These are phyloP conservation scores for Parelbella ahira DNA, from an alignment of 2,888 invertebrate species.

Conservation along the genomic window DNA sequence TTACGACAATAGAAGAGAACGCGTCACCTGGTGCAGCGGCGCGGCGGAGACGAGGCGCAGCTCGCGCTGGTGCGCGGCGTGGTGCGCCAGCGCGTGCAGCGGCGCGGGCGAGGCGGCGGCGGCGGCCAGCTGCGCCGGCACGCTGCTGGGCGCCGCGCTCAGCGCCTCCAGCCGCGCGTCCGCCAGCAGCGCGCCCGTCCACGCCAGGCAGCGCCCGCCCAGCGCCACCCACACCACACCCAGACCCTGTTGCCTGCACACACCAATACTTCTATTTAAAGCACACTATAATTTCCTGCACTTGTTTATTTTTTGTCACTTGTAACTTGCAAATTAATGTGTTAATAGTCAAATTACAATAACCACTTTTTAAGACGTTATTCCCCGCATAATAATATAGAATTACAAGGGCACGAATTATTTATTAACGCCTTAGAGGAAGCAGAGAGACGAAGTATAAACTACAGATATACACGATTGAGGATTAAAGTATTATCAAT, in stretches of 20 bases:
- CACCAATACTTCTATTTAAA: background rate
- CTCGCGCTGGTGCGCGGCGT: constrained; percentile 85
- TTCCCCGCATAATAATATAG: no score
- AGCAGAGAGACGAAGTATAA: no score
- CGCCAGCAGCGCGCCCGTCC: constrained; percentile 86
- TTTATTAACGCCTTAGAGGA: no score
- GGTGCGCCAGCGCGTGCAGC: constrained; percentile 82
- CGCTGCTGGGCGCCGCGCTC: constrained; percentile 48
- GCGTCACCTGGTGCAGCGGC: constrained; percentile 87
- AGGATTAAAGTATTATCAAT: no score
- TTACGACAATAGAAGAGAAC: no score
- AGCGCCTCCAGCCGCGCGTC: constrained; percentile 88
- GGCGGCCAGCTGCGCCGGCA: constrained; percentile 35
- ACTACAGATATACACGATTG: no score
- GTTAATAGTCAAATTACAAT: no score
- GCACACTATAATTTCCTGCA: no score
- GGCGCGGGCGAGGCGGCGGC: constrained; percentile 75
- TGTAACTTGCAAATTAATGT: no score
- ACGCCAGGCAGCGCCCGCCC: constrained; percentile 90
- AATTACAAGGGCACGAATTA: no score
- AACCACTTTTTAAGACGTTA: no score
- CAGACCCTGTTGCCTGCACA: constrained; percentile 88
- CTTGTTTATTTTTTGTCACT: no score
- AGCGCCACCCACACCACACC: constrained; percentile 94
- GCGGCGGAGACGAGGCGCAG: constrained; percentile 85